Evolutionary conservation across 92 coral and sea anemone genomes (phyloP).

Genomic region (Parazoanthus atlanticus): DNA sequence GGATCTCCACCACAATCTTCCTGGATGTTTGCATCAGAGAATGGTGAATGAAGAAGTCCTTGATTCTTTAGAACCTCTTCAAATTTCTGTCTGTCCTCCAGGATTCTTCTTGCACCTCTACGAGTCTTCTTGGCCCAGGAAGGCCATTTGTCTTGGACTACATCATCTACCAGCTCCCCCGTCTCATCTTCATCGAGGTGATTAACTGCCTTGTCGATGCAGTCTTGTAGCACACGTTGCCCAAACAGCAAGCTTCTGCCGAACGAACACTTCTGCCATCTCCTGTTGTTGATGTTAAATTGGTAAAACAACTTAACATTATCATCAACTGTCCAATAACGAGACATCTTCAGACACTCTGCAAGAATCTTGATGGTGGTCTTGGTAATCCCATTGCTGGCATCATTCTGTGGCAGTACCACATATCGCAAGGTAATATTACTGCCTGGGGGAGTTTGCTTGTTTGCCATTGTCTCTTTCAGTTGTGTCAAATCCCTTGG

Average conservation of each 20-base stretch:
- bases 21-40: constrained; percentile 23
- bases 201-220: constrained; percentile 46
- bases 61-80: constrained; percentile 45
- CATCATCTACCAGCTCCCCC: background rate
- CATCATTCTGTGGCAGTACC: constrained; percentile 56
- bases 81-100: constrained; percentile 8
- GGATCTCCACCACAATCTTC: constrained; percentile 55
- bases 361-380: constrained; percentile 59
- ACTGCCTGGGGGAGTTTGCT: constrained; percentile 29
- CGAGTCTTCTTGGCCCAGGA: constrained; percentile 36
- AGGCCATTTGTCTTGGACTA: constrained; percentile 41
- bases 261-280: constrained; percentile 54
- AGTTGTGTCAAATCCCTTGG: constrained; percentile 24
- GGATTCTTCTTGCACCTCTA: background rate
- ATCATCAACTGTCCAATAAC: constrained; percentile 66
- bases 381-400: constrained; percentile 56
- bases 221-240: constrained; percentile 56
- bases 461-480: constrained; percentile 17
- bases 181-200: constrained; percentile 7
- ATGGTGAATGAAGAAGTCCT: constrained; percentile 48
- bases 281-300: constrained; percentile 41
- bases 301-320: constrained; percentile 43
- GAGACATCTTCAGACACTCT: constrained; percentile 35
- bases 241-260: constrained; percentile 56
- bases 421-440: constrained; percentile 42